Evolutionary conservation across 2,888 invertebrate genomes (phyloP).

Genomic region (Dysmachus trigonus): DNA sequence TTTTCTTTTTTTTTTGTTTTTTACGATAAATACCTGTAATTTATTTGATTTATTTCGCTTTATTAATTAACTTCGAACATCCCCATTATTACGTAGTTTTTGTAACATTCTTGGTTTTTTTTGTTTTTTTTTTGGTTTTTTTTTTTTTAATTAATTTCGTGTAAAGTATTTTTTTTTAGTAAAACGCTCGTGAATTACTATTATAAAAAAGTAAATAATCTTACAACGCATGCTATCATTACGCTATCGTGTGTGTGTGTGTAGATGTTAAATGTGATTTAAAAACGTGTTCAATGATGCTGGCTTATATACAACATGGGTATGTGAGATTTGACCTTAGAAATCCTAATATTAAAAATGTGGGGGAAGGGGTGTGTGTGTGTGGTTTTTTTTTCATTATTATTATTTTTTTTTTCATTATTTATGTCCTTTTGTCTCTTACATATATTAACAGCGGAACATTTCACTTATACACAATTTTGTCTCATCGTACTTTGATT

Average conservation of each 20-base stretch:
- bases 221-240: slow-evolving; percentile 34
- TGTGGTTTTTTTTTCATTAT: neutral
- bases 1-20: neutral
- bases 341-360: slow-evolving; percentile 35
- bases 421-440: neutral
- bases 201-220: slow-evolving; percentile 34
- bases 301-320: slow-evolving; percentile 23
- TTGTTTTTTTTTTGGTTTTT: neutral
- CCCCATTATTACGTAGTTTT: neutral
- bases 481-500: slow-evolving; percentile 25
- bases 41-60: slow-evolving; percentile 38
- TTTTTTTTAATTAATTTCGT: slow-evolving; percentile 10
- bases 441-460: slow-evolving; percentile 14
- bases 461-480: slow-evolving; percentile 23
- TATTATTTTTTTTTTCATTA: neutral
- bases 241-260: neutral
- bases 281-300: slow-evolving; percentile 26
- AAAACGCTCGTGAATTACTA: slow-evolving; percentile 39
- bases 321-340: slow-evolving; percentile 20
- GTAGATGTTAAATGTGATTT: slow-evolving; percentile 28
- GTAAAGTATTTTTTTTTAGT: slow-evolving; percentile 21
- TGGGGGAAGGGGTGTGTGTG: neutral
- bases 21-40: slow-evolving; percentile 40
- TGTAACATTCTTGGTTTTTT: neutral
- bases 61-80: neutral